A percentile compares a stretch with the other conserved stretches of the same genome.
These are phyloP conservation scores for Steinernema scapterisci DNA, from an alignment of 2,888 invertebrate species.

Conservation along the genomic window DNA sequence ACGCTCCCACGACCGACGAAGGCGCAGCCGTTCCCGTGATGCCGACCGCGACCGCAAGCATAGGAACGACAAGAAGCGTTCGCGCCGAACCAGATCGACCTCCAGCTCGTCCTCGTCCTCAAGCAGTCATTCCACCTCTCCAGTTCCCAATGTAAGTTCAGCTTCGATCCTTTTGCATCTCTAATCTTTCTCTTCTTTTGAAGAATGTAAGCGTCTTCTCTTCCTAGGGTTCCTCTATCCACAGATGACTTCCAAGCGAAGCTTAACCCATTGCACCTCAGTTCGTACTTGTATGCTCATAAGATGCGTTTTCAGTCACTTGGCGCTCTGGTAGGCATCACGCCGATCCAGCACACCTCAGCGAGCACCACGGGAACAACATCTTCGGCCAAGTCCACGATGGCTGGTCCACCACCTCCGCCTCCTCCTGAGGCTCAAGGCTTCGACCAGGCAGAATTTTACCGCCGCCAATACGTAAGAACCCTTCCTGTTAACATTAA, in stretches of 20 bases:
- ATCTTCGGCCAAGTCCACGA: background rate
- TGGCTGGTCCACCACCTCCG: background rate
- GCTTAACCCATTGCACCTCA: no score
- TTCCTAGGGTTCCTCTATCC: background rate
- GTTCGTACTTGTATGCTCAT: background rate
- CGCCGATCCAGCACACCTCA: background rate
- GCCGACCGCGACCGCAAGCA: background rate
- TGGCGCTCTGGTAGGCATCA: constrained; percentile 12
- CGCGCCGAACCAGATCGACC: background rate
- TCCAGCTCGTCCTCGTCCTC: constrained; percentile 18
- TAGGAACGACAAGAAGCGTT: background rate
- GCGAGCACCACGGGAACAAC: background rate
- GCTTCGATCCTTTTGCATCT: background rate
- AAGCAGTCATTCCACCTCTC: background rate
- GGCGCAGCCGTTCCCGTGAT: background rate
- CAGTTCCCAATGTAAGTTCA: background rate
- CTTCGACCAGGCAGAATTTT: background rate
- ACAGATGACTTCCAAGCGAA: background rate
- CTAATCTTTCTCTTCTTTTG: background rate
- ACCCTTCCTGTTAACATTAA: background rate
- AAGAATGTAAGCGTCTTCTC: background rate
- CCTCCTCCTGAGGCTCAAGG: background rate
- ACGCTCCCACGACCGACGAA: no score
- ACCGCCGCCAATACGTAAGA: constrained; percentile 8
- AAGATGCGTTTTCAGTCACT: background rate